Evolutionary conservation across 1,140 invertebrate genomes (phyloP), one percentile per base, ranked within the genome.

Genomic region (Sycophila sp.): DNA sequence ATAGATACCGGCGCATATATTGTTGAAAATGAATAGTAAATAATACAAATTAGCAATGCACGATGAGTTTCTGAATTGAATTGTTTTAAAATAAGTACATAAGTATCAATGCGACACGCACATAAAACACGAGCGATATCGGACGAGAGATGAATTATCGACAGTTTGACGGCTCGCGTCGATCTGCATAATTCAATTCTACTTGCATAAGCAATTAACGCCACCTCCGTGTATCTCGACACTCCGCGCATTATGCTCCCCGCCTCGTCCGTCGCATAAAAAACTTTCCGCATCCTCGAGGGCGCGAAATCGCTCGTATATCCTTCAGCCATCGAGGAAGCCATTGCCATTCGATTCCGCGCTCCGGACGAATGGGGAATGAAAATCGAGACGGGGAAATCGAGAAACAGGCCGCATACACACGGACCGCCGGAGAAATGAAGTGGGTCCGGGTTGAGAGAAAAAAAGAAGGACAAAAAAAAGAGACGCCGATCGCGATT

Each of bases 111-210:
- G 36, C 1, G n/a, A n/a, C 22, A 1, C 5, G 13, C 28, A 28
- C 6, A 28, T 30, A 58, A 47, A n/a, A n/a, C 34, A 11, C 6
- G 22, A 32, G 51, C 38, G 58, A 47, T 56, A n/a, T 36, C 38
- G 47, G 38, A 55, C 4, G 13, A 34, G 28, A 24, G 28, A n/a
- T 56, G 55, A 67, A 45, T 67, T 42, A 67, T 56, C 19, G 38
- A 10, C 11, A 19, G 32, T 22, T 28, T 26, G 19, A 32, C 30
- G 4, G 7, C 32, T 47, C 2, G 13, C 11, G 15, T n/a, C 17
- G n/a, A 62, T 62, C 19, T 5, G 22, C 30, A 30, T 15, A 30
- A 56, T 56, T 66, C n/a, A 32, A 42, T 45, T 56, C 49, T 38
- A 42, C 4, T 53, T 19, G n/a, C 24, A 6, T 55, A 56, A 22